Percentiles rank a stretch among this genome's conserved stretches.
Evolutionary conservation across 2,797 vertebrate genomes (phyloP).

Genomic region (Liasis olivaceus): DNA sequence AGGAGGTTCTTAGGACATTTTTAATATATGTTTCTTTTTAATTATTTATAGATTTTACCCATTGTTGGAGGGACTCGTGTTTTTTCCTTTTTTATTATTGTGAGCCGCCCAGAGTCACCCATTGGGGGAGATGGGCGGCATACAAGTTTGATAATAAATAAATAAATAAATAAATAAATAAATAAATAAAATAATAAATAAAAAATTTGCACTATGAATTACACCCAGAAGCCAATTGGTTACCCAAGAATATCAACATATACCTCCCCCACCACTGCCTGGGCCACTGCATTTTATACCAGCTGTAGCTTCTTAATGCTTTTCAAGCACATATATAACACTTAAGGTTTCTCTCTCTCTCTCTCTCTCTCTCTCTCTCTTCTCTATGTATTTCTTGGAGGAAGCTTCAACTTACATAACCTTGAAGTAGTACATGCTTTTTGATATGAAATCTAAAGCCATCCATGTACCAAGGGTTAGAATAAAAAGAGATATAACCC

Average conservation of each 20-base stretch:
- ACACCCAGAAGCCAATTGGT: background rate
- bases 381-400: conserved; percentile 15
- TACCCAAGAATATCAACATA: background rate
- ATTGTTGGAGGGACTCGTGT: no score
- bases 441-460: conserved; percentile 54
- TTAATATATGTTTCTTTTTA: no score
- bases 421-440: conserved; percentile 36
- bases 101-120: no score
- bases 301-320: background rate
- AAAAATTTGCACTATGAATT: background rate
- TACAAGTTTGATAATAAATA: no score
- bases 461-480: conserved; percentile 47
- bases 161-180: no score
- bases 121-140: no score
- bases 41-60: no score
- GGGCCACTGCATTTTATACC: background rate
- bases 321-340: background rate
- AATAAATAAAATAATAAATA: no score
- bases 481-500: conserved; percentile 56
- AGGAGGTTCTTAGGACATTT: no score
- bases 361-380: background rate
- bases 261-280: background rate
- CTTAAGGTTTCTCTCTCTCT: background rate
- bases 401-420: background rate
- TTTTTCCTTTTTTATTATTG: no score